Base-by-base conservation (phyloP, 2,888 invertebrate genomes). In the Philhelius pedissequus region DNA sequence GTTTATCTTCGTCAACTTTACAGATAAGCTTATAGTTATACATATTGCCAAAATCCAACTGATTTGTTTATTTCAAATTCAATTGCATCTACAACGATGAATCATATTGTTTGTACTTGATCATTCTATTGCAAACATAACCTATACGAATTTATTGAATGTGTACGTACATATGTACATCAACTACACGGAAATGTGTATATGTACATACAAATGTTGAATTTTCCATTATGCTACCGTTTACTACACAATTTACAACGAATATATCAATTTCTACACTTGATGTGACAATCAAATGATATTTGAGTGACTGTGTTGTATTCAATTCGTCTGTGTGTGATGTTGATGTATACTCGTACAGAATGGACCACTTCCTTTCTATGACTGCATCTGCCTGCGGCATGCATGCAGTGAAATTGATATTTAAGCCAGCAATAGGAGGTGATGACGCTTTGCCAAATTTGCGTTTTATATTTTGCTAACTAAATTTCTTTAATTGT, bases 221-320 rank as follows among this genome's bases (percentile, higher is more conserved):
- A 25, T 58, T 50, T 58, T 48, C 45, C 38, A 54, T 62, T 62
- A 52, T 69, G 13, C 27, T 70, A 64, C 20, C 64, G 43, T 70
- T 66, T 64, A 58, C 40, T 52, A 30, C 20, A 60, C 18, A 75
- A 27, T 52, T 81, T 60, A 81, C 76, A 81, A 30, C 45, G 30
- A 71, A 66, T 66, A 66, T 62, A 69, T 50, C 76, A 70, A 64
- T 40, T 50, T 58, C n/a, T 22, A 32, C 54, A 82, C 62, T 78
- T 69, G 62, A 74, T 78, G 62, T 73, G 77, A 82, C 78, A 74
- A 48, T 73, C 69, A 82, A 50, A 68, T 73, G 69, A 56, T 62
- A 43, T 82, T 82, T 62, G 73, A 82, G 40, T 68, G 73, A 58
- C 30, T 71, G 64, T 58, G 48, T 50, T 43, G 25, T 27, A 40